Percentiles rank a stretch among this genome's conserved stretches.
Evolutionary conservation across 2,888 invertebrate species (phyloP).

Genomic region (Melanostoma mellinum): DNA sequence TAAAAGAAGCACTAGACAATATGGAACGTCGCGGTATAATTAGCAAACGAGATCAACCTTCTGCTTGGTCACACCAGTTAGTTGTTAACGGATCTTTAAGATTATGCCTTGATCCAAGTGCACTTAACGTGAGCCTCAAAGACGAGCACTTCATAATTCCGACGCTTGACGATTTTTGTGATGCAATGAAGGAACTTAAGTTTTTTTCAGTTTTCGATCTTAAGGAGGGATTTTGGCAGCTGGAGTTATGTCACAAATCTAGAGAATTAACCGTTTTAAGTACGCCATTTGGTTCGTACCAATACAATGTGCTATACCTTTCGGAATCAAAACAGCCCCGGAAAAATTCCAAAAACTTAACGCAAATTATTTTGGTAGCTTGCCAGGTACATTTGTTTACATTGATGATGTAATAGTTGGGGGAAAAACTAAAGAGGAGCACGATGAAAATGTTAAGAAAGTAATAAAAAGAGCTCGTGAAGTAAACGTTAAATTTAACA

Average conservation of each 20-base stretch:
- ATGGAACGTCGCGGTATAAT: conserved; percentile 68
- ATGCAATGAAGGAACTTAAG: conserved; percentile 67
- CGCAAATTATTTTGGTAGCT: conserved; percentile 27
- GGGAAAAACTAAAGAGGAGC: conserved; percentile 25
- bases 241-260: too few relatives aligned
- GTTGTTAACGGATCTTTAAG: conserved; percentile 70
- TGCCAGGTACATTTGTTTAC: conserved; percentile 38
- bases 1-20: conserved; percentile 32
- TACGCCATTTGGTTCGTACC: too few relatives aligned
- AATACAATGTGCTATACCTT: too few relatives aligned
- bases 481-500: background rate
- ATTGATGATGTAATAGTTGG: conserved; percentile 51
- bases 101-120: conserved; percentile 75
- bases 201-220: conserved; percentile 73
- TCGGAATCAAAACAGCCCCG: conserved; percentile 29
- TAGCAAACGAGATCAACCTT: conserved; percentile 6
- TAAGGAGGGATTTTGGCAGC: conserved; percentile 48
- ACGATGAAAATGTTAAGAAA: conserved; percentile 42
- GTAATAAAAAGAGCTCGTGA: background rate
- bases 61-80: conserved; percentile 32
- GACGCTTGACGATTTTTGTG: conserved; percentile 72
- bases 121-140: conserved; percentile 72
- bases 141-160: conserved; percentile 72
- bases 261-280: too few relatives aligned
- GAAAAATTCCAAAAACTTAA: conserved; percentile 41